Evolutionary conservation across 2,797 vertebrate genomes (phyloP).

Genomic region (Helostoma temminkii): DNA sequence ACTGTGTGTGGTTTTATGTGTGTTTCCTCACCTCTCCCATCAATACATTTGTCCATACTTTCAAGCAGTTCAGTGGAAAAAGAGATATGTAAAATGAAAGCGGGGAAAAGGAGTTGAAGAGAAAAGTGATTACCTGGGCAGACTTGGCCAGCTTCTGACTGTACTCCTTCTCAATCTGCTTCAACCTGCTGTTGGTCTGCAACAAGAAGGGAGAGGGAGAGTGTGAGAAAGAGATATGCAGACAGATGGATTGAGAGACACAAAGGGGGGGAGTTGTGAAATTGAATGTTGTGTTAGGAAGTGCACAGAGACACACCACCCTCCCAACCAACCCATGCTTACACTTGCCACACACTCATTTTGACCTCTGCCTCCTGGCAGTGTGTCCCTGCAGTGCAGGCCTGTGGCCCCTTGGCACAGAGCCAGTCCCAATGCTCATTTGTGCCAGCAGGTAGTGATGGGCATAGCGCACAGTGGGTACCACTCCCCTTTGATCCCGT

Average conservation of each 20-base stretch:
- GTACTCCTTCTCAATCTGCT: constrained; percentile 91
- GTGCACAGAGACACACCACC: constrained; percentile 53
- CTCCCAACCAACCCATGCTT: constrained; percentile 71
- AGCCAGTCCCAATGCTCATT: constrained; percentile 86
- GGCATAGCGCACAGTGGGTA: constrained; percentile 74
- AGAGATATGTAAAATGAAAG: constrained; percentile 43
- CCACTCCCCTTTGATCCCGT: constrained; percentile 87
- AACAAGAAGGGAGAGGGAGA: constrained; percentile 76
- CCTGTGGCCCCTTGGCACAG: constrained; percentile 83
- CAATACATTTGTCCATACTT: constrained; percentile 42
- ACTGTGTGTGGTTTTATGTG: constrained; percentile 20
- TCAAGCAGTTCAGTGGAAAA: constrained; percentile 51
- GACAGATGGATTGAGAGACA: constrained; percentile 62
- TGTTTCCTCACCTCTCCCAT: constrained; percentile 35
- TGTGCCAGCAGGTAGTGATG: constrained; percentile 86
- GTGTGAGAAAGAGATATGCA: constrained; percentile 69
- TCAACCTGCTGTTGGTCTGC: constrained; percentile 91
- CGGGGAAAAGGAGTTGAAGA: constrained; percentile 29
- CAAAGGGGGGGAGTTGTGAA: constrained; percentile 69
- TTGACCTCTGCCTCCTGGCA: constrained; percentile 87
- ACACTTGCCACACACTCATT: constrained; percentile 67
- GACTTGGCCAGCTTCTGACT: constrained; percentile 89
- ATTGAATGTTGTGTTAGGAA: constrained; percentile 82
- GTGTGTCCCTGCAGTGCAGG: constrained; percentile 70
- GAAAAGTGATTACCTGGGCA: constrained; percentile 86